These are phyloP conservation scores for Hypanus sabinus DNA, from an alignment of 2,113 vertebrate genomes.

Conservation along the genomic window DNA sequence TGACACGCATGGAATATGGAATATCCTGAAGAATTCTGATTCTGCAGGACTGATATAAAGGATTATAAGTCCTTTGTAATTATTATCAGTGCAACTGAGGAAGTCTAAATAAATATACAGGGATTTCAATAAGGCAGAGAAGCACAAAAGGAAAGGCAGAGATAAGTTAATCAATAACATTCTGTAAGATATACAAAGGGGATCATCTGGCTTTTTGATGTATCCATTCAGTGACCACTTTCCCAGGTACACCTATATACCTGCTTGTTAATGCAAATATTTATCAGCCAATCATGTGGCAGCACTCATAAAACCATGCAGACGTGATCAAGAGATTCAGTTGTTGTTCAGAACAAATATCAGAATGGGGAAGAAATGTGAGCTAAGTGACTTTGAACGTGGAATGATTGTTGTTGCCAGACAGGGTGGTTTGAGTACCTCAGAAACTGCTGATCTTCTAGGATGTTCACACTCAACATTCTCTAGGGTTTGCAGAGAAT, in stretches of 20 bases:
- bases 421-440: too few species aligned
- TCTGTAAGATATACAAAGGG: background rate
- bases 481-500: too few species aligned
- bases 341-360: background rate
- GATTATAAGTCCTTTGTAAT: background rate
- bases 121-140: background rate
- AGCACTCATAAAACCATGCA: too few species aligned
- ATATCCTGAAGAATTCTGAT: background rate
- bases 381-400: too few species aligned
- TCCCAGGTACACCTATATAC: background rate
- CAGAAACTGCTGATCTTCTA: too few species aligned
- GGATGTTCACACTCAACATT: too few species aligned
- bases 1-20: background rate
- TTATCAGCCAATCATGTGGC: too few species aligned
- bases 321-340: too few species aligned
- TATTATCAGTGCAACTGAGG: background rate
- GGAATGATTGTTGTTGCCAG: too few species aligned
- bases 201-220: background rate
- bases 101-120: background rate
- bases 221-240: background rate
- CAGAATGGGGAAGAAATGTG: too few species aligned
- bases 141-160: background rate
- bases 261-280: too few species aligned
- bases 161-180: conserved; percentile 15
- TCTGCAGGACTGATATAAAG: background rate